Base-by-base conservation (phyloP, 2,113 vertebrate genomes). In the Lamprologus ornatipinnis region DNA sequence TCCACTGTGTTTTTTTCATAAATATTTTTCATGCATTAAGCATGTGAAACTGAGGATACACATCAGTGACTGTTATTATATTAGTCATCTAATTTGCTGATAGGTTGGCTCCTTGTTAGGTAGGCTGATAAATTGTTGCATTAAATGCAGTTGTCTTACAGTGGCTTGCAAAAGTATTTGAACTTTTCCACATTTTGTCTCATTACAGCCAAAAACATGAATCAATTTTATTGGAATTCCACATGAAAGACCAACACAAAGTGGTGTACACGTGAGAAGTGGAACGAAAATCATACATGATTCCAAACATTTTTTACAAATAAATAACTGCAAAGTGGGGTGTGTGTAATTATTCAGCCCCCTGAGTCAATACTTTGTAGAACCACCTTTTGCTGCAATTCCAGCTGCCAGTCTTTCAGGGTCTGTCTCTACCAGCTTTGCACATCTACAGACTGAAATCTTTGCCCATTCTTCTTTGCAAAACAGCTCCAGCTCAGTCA, bases 221-320 rank as follows among this genome's bases (percentile, higher is more conserved):
- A 49, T 49, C 47, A 49, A 0, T 5, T 19, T 19, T 49, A 19
- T 49, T 19, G 47, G 47, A 49, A 49, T 17, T 49, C 47, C 47
- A 49, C 0, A 0, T 49, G 7, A 19, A 49, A 49, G 47, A 49
- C 15, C 47, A 49, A 49, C 4, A 49, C 47, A 3, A 17, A 49
- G 47, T 49, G 45, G 45, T 47, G 45, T 0, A 47, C 7, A 47
- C 4, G 1, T 4, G 45, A 49, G 45, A 49, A 49, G 45, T 1
- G 15, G 15, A 17, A 17, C 15, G 0, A 3, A 8, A 49, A 49
- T 49, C 7, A 49, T 0, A 4, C 15, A 8, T 49, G 0, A 8
- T 8, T 47, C 2, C 45, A 47, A 47, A 47, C 7, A 17, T 47
- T 0, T 17, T 17, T 47, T 17, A 17, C 4, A 47, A 47, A 47